These are phyloP conservation scores for Cactoblastis cactorum DNA, from an alignment of 2,888 invertebrate genomes.

Conservation along the genomic window DNA sequence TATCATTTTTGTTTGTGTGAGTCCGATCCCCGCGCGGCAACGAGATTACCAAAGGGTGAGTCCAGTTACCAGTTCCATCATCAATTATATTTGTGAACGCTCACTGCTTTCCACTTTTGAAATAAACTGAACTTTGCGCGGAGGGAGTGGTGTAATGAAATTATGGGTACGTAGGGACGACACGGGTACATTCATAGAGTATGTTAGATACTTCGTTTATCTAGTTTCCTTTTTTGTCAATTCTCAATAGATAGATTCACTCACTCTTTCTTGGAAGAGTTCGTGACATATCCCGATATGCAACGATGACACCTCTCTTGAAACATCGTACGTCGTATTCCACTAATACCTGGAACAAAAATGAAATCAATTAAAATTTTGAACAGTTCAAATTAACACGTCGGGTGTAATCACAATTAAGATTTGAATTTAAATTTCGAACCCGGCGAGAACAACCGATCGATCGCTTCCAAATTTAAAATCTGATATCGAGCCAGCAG, in stretches of 20 bases:
- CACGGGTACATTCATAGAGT: conserved; percentile 17
- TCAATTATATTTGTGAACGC: conserved; percentile 69
- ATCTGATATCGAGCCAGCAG: conserved; percentile 63
- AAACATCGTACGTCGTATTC: not conserved
- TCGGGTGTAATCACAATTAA: conserved; percentile 39
- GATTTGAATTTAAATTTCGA: conserved; percentile 52
- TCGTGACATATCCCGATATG: conserved; percentile 38
- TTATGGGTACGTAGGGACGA: conserved; percentile 45
- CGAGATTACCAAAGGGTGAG: conserved; percentile 64
- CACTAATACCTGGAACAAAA: conserved; percentile 53
- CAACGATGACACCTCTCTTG: not conserved
- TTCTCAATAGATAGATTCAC: conserved; percentile 13
- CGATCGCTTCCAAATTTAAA: conserved; percentile 73
- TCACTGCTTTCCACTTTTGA: conserved; percentile 69
- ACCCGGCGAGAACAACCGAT: conserved; percentile 54
- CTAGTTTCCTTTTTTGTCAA: not conserved
- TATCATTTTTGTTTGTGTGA: conserved; percentile 17
- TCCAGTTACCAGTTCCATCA: conserved; percentile 55
- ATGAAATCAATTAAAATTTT: conserved; percentile 27
- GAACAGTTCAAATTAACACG: conserved; percentile 42
- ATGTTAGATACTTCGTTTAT: conserved; percentile 17
- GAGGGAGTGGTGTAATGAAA: conserved; percentile 58
- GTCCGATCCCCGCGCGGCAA: conserved; percentile 28
- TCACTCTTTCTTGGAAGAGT: conserved; percentile 45
- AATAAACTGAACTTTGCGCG: conserved; percentile 54